phyloP scores from a whole-genome alignment of 2,113 vertebrate genomes.

The Elgaria multicarinata region DNA sequence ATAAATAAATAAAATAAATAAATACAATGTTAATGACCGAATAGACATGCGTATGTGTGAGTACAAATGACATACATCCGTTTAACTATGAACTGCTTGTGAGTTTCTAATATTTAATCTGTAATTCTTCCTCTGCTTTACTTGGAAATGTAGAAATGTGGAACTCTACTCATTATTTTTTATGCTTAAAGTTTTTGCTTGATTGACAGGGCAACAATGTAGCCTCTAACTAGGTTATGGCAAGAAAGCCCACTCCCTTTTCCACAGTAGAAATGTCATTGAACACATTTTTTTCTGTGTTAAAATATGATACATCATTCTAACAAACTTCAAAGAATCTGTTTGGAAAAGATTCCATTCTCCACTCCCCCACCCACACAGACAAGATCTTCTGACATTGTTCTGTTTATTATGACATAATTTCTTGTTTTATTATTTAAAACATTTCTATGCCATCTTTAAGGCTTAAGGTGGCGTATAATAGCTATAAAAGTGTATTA shows the following conservation, averaged over 20 bases:
- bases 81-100: not conserved
- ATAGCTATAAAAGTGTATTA: no score
- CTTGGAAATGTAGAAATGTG: rapidly evolving
- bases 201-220: not conserved
- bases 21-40: not conserved
- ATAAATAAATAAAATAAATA: no score
- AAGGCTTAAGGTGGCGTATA: not conserved
- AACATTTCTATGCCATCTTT: not conserved
- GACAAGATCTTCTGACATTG: conserved; percentile 61
- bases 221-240: conserved; percentile 39
- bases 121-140: not conserved
- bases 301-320: conserved; percentile 50
- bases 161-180: not conserved
- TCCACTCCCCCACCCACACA: conserved; percentile 24
- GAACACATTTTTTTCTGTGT: conserved; percentile 49
- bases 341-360: conserved; percentile 43
- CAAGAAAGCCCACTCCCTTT: conserved; percentile 1
- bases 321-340: conserved; percentile 71
- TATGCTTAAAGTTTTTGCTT: not conserved
- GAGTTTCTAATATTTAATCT: not conserved
- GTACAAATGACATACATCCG: not conserved
- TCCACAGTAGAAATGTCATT: conserved; percentile 54
- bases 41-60: not conserved
- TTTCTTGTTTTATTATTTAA: no score
- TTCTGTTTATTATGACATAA: conserved; percentile 38